Conservation (phyloP, 2,797 vertebrate genomes). For the Falco berigora region DNA sequence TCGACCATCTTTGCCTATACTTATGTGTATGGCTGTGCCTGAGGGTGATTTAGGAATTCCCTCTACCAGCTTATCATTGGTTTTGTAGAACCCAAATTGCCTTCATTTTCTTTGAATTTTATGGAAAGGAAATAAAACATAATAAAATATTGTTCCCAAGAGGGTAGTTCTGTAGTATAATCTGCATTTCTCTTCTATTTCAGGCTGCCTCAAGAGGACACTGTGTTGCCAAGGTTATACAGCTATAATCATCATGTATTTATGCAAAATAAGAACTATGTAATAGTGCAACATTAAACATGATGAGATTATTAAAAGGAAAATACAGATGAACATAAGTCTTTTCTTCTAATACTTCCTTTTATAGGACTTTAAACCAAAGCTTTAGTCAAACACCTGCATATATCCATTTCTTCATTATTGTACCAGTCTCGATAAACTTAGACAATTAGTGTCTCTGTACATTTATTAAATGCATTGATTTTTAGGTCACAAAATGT, state of each 20-base stretch:
- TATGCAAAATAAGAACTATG: slow-evolving; percentile 66
- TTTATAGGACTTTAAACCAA: background rate
- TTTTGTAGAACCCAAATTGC: slow-evolving; percentile 48
- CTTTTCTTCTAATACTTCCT: background rate
- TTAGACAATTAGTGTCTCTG: background rate
- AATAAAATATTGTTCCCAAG: slow-evolving; percentile 65
- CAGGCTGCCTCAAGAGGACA: slow-evolving; percentile 56
- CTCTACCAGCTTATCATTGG: background rate
- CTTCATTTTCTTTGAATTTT: slow-evolving; percentile 58
- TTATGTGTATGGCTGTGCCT: background rate
- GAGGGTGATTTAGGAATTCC: background rate
- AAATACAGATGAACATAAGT: slow-evolving; percentile 18
- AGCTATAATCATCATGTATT: slow-evolving; percentile 66
- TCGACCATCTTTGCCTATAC: background rate
- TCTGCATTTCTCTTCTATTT: slow-evolving; percentile 61
- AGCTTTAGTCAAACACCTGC: background rate
- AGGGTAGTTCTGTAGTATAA: slow-evolving; percentile 40
- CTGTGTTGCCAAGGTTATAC: slow-evolving; percentile 64
- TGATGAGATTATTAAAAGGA: slow-evolving; percentile 44
- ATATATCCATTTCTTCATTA: background rate
- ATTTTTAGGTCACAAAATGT: background rate
- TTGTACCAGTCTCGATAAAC: background rate
- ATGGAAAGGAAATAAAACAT: slow-evolving; percentile 60
- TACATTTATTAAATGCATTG: background rate
- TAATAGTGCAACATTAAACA: slow-evolving; percentile 58